Evolutionary conservation across 2,113 vertebrate genomes (phyloP).

Genomic region (Eleginops maclovinus): DNA sequence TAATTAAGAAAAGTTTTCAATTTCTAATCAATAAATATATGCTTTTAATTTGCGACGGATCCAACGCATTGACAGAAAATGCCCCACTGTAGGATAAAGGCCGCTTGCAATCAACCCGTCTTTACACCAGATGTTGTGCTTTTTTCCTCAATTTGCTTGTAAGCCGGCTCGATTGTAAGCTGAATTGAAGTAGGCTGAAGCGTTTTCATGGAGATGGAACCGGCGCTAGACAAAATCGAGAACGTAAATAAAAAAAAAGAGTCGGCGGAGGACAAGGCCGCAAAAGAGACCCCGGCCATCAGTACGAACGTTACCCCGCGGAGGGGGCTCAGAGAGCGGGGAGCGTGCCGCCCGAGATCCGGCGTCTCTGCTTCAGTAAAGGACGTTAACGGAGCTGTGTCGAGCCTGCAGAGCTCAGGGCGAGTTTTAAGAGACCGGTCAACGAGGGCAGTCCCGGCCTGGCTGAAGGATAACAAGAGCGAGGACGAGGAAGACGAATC

Average conservation of each 20-base stretch:
- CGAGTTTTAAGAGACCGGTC: conserved; percentile 84
- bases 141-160: conserved; percentile 51
- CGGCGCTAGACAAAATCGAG: conserved; percentile 56
- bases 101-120: conserved; percentile 72
- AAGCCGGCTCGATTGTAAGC: conserved; percentile 58
- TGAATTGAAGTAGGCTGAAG: conserved; percentile 26
- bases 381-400: conserved; percentile 72
- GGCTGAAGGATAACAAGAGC: conserved; percentile 79
- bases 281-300: conserved; percentile 74
- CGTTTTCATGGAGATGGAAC: conserved; percentile 77
- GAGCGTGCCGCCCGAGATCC: conserved; percentile 70
- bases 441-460: conserved; percentile 79
- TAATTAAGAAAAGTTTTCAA: conserved; percentile 79
- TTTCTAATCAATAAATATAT: conserved; percentile 61
- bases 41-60: conserved; percentile 67
- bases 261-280: conserved; percentile 77
- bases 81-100: conserved; percentile 76
- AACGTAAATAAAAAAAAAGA: conserved; percentile 72
- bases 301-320: conserved; percentile 70
- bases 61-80: conserved; percentile 73
- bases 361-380: conserved; percentile 58
- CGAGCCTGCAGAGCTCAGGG: conserved; percentile 70
- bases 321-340: conserved; percentile 79
- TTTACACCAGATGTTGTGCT: conserved; percentile 61
- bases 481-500: conserved; percentile 73